Evolutionary conservation across 2,113 vertebrate genomes (phyloP), one percentile per base, ranked within the genome.

Genomic region (Crotalus viridis): DNA sequence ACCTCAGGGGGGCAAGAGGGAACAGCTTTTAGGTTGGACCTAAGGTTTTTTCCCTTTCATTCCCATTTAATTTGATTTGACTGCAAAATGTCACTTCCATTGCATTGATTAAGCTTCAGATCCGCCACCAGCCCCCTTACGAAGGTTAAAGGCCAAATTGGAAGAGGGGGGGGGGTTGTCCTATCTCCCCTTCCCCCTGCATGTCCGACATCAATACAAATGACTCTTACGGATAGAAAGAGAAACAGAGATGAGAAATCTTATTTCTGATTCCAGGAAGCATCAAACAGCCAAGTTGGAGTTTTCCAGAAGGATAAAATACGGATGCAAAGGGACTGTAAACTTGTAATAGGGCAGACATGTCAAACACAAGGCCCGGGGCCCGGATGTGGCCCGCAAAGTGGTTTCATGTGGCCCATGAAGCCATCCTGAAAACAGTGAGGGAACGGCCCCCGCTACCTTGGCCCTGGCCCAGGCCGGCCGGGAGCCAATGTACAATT

Each of bases 11-110:
- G 97, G 96, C 97, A 96, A 98, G 96, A 97, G 97, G 95, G 97
- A 98, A 96, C 95, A 95, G 96, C 97, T 98, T 98, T 98, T 98
- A 98, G 98, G 96, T 97, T 97, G 97, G 97, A 97, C 98, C 98
- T 98, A 97, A 97, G 97, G 98, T 98, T 98, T 98, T 9, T 51
- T 51, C 52, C 97, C 97, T 98, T 98, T 98, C 97, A 97, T 99
- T 98, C 98, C 98, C 98, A 98, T 98, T 98, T 99, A 99, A 99
- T 99, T 99, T 98, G 98, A 99, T 99, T 99, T 98, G 98, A 98
- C 98, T 98, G 98, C 96, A 96, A 98, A 98, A 98, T 98, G 98
- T 98, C 98, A 98, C 98, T 98, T 98, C 98, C 97, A 97, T 97
- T 97, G 98, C 98, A 99, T 98, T 98, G 98, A 99, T 99, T 98